Conservation (phyloP, 2,888 invertebrate genomes). For the Caenorhabditis uteleia region DNA sequence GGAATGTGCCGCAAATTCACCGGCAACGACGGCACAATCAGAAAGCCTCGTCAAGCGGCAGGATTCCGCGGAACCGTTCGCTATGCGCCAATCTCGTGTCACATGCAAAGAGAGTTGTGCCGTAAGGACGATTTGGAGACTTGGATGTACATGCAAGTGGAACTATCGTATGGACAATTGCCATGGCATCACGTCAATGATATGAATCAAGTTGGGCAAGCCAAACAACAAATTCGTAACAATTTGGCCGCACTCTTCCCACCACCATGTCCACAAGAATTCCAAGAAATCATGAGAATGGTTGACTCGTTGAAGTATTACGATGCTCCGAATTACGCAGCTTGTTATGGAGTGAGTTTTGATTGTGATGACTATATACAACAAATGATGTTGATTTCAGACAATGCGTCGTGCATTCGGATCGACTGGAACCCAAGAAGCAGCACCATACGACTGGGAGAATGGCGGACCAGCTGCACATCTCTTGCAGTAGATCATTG, state of each 20-base stretch:
- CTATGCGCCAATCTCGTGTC: constrained; percentile 64
- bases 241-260: constrained; percentile 49
- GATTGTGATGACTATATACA: neutral
- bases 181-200: constrained; percentile 60
- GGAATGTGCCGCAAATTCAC: constrained; percentile 51
- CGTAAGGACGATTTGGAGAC: constrained; percentile 55
- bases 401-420: constrained; percentile 36
- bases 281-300: constrained; percentile 36
- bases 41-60: constrained; percentile 63
- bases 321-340: constrained; percentile 61
- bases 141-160: constrained; percentile 60
- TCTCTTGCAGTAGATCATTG: constrained; percentile 25
- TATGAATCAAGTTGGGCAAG: constrained; percentile 61
- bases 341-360: constrained; percentile 49
- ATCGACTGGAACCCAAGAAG: constrained; percentile 50
- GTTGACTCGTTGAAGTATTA: constrained; percentile 61
- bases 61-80: constrained; percentile 66
- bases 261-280: constrained; percentile 39
- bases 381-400: neutral
- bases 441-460: constrained; percentile 63
- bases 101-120: constrained; percentile 60
- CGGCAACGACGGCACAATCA: constrained; percentile 44
- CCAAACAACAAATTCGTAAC: constrained; percentile 48
- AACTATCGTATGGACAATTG: constrained; percentile 53
- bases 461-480: constrained; percentile 42